Conservation (phyloP, 2,888 invertebrate genomes). For the Diogma glabrata region DNA sequence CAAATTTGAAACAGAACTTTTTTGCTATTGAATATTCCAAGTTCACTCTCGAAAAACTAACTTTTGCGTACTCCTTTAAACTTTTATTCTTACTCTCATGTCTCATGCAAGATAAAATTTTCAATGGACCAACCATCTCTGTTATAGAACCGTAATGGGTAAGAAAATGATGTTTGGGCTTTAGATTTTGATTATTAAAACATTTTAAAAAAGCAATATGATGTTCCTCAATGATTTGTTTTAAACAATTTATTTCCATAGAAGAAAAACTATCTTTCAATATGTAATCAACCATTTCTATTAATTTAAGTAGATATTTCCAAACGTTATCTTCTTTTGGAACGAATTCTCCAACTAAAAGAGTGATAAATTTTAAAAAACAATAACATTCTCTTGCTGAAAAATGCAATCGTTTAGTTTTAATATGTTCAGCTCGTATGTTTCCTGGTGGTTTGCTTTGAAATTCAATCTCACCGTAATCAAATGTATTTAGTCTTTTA, state of each 20-base stretch:
- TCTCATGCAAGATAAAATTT: conserved; percentile 4
- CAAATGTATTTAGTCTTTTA: too few relatives aligned
- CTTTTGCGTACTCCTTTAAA: conserved; percentile 8
- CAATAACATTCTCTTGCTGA: not conserved
- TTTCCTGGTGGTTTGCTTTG: not conserved
- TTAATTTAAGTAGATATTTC: too few relatives aligned
- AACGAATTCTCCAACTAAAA: not conserved
- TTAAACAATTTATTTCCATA: not conserved
- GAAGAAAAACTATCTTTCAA: conserved; percentile 3
- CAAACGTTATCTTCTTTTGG: too few relatives aligned
- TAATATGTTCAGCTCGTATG: not conserved
- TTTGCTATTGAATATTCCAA: conserved; percentile 4
- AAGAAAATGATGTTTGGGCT: conserved; percentile 2
- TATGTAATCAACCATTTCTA: too few relatives aligned
- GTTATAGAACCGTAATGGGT: conserved; percentile 3
- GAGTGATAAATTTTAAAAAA: too few relatives aligned
- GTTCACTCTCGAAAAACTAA: conserved; percentile 2
- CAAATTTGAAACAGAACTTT: not conserved
- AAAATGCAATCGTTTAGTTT: not conserved
- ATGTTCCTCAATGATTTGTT: not conserved
- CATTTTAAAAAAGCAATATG: not conserved
- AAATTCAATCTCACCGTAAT: too few relatives aligned
- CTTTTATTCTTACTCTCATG: conserved; percentile 9
- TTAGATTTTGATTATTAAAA: not conserved
- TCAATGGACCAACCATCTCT: conserved; percentile 5